Conservation (phyloP, 2,797 vertebrate species). For the Neosalanx taihuensis region DNA sequence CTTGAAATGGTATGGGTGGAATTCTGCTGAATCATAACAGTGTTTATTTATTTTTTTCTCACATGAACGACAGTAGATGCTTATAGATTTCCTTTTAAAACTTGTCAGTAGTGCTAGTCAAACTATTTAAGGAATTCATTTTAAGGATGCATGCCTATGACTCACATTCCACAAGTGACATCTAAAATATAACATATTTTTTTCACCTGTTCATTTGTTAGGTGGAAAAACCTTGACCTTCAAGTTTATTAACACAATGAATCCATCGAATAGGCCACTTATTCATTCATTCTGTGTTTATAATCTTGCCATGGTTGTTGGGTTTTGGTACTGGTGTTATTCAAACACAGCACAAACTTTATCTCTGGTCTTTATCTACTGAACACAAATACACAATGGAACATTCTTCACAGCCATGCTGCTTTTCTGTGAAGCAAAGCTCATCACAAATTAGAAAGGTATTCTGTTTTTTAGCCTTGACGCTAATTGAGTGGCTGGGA, state of each 20-base stretch:
- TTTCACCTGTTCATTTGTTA: neutral
- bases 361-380: neutral
- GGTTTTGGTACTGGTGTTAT: neutral
- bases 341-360: neutral
- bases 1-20: neutral
- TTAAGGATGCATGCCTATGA: neutral
- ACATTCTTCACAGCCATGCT: neutral
- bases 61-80: neutral
- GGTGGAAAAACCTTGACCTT: neutral
- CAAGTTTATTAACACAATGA: neutral
- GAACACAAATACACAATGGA: neutral
- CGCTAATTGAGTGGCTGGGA: conserved; percentile 12
- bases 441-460: neutral
- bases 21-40: neutral
- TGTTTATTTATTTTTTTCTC: neutral
- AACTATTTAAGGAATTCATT: neutral
- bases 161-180: neutral
- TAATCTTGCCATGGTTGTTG: neutral
- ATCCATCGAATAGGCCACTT: neutral
- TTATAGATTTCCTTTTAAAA: neutral
- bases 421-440: neutral
- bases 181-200: neutral
- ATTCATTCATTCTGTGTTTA: neutral
- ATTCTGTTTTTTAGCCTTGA: neutral
- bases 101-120: neutral